Conservation (phyloP, 2,888 invertebrate genomes). For the Serripes groenlandicus region DNA sequence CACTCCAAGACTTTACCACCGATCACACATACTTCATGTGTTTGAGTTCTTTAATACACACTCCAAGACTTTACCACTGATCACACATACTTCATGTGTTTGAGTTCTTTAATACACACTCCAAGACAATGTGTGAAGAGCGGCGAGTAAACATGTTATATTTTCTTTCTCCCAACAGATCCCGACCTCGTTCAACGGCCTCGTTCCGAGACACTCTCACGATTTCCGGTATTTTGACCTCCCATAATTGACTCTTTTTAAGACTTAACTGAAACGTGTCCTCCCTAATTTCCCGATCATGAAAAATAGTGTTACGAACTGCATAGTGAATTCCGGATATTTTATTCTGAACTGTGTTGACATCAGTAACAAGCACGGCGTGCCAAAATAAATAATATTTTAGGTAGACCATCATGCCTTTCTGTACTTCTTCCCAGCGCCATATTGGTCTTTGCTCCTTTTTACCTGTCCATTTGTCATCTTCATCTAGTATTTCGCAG, state of each 20-base stretch:
- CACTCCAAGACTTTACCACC: no score
- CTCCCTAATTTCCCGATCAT: neutral
- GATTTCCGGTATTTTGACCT: neutral
- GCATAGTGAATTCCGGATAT: neutral
- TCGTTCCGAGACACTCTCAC: neutral
- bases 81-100: no score
- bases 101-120: constrained; percentile 10
- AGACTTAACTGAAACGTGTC: neutral
- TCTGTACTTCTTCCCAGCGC: neutral
- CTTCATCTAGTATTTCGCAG: no score
- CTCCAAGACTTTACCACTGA: no score
- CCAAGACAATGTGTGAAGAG: constrained; percentile 1
- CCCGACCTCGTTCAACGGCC: neutral
- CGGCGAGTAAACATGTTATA: constrained; percentile 22
- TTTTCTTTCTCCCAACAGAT: neutral
- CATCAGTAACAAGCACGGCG: constrained; percentile 5
- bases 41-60: no score
- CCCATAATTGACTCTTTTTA: neutral
- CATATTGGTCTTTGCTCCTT: no score
- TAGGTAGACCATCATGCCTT: neutral
- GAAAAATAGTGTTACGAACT: neutral
- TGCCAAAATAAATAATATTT: constrained; percentile 10
- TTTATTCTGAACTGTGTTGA: neutral
- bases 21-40: no score
- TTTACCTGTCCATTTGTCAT: no score